Evolutionary conservation across 2,797 vertebrate genomes (phyloP), one percentile per base, ranked within the genome.

Genomic region (Phoxinus dragarum): DNA sequence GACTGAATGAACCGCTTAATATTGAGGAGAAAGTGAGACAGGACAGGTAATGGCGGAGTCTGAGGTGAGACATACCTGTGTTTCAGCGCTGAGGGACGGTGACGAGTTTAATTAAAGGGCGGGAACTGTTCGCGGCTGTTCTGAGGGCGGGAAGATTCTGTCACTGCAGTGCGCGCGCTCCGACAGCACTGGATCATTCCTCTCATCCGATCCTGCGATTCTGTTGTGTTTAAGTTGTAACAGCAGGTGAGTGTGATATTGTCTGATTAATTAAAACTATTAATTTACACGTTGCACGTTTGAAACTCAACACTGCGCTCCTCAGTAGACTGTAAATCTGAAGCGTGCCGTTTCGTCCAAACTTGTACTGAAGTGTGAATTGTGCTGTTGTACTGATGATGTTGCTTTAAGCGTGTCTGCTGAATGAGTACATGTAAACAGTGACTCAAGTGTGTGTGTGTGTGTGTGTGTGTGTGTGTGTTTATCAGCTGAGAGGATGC

Each of bases 401-500:
- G 40, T 16, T 7, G 10, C 3, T 40, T 3, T 42, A 19, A 17
- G 7, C 1, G 1, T 14, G n/a, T 73, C 42, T 73, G 16, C 42
- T 49, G 5, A 31, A 10, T 10, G 44, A 74, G 16, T 6, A 6
- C 11, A n/a, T 42, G 36, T 40, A n/a, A 40, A 68, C 4, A 61
- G 4, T 27, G 59, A 27, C 4, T 61, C 5, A 31, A 64, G 31
- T 8, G 21, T 23, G 59, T 40, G 49, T 6, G 0, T 72, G 14
- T 21, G 16, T 4, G 4, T 1, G 38, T 14, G 2, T 67, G 56
- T 67, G 27, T 81, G 52, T 80, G 56, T 72, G n/a, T 73, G n/a
- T 56, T 72, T 9, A 3, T n/a, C 49, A 86, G 68, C 27, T n/a
- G 40, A 49, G 56, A 88, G 47, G 84, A 89, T 89, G 88, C 36